Evolutionary conservation across 2,113 vertebrate genomes (phyloP).

Genomic region (Elachura formosa): DNA sequence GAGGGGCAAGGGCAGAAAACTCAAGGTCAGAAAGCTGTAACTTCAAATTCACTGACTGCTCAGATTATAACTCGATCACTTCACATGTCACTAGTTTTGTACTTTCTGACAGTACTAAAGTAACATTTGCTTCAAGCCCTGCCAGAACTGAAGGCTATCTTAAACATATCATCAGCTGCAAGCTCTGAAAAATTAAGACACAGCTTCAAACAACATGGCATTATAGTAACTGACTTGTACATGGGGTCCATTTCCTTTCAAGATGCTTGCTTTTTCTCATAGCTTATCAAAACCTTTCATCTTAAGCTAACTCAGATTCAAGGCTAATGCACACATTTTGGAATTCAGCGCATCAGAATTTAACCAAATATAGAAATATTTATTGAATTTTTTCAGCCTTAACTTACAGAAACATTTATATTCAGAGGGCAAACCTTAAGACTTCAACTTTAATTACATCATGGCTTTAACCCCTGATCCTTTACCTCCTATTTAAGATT

Average conservation of each 20-base stretch:
- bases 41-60: not conserved
- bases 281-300: constrained; percentile 5
- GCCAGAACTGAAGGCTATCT: not conserved
- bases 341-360: not conserved
- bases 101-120: not conserved
- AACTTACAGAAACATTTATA: constrained; percentile 19
- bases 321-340: not conserved
- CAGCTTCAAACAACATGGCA: not conserved
- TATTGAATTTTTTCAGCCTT: not conserved
- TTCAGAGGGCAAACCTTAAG: not conserved
- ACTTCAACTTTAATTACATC: not conserved
- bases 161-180: not conserved
- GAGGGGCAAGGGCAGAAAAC: not conserved
- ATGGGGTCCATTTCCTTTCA: not conserved
- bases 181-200: not conserved
- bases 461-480: not conserved
- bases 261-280: not conserved
- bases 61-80: not conserved
- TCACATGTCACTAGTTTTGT: not conserved
- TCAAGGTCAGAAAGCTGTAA: not conserved
- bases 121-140: not conserved
- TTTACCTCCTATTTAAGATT: not conserved
- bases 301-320: not conserved
- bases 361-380: not conserved
- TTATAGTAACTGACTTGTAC: not conserved